Conservation (phyloP, 2,113 vertebrate species). For the Prietella phreatophila region DNA sequence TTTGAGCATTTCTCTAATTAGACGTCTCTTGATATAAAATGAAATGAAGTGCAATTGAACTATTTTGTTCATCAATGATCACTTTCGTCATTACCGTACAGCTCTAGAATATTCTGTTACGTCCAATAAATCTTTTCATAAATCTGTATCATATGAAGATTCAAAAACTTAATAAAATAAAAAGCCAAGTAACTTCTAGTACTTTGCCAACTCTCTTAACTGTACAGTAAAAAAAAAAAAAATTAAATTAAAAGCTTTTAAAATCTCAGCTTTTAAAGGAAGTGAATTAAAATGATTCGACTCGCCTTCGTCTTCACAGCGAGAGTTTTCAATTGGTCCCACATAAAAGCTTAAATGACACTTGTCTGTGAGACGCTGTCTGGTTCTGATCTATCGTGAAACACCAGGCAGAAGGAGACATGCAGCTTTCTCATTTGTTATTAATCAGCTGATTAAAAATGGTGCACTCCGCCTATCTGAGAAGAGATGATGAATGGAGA, state of each 20-base stretch:
- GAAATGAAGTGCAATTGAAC: not conserved
- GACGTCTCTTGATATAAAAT: not conserved
- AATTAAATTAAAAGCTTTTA: not conserved
- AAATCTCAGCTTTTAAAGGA: not conserved
- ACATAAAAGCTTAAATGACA: conserved; percentile 3
- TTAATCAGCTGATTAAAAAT: conserved; percentile 56
- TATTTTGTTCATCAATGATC: not conserved
- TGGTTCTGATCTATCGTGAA: conserved; percentile 11
- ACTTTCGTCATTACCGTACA: not conserved
- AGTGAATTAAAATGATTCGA: not conserved
- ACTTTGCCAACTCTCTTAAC: not conserved
- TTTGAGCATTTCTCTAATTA: not conserved
- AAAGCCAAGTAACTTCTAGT: not conserved
- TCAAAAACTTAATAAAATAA: not conserved
- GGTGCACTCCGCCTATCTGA: conserved; percentile 48
- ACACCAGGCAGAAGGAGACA: conserved; percentile 21
- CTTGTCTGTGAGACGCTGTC: not conserved
- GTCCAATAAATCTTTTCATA: not conserved
- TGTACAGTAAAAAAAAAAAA: not conserved
- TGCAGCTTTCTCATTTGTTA: conserved; percentile 46
- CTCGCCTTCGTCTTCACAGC: not conserved
- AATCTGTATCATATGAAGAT: not conserved
- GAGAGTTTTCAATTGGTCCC: not conserved
- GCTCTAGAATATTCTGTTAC: not conserved
- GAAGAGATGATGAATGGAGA: conserved; percentile 49